Evolutionary conservation across 2,797 vertebrate genomes (phyloP).

Genomic region (Odontamblyopus lacepedii): DNA sequence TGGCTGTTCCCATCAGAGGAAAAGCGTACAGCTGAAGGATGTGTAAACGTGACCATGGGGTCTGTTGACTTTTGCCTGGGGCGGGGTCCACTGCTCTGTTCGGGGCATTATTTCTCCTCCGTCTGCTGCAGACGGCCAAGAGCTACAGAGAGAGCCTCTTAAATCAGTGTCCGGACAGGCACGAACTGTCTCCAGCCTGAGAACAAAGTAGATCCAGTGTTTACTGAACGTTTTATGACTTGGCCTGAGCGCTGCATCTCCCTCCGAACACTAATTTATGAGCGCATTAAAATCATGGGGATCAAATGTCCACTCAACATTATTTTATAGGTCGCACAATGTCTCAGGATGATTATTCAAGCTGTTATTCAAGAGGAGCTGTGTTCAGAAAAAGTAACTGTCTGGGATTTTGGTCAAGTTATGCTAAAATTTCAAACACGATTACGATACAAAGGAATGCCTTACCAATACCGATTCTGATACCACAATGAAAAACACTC

Average conservation of each 20-base stretch:
- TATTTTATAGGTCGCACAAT: not conserved
- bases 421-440: too few species aligned
- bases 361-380: not conserved
- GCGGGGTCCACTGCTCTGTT: slow-evolving; percentile 32
- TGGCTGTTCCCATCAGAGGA: slow-evolving; percentile 38
- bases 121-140: slow-evolving; percentile 30
- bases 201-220: slow-evolving; percentile 5
- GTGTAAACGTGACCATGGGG: slow-evolving; percentile 35
- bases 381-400: not conserved
- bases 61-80: slow-evolving; percentile 52
- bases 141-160: slow-evolving; percentile 29
- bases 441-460: too few species aligned
- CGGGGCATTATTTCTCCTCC: slow-evolving; percentile 33
- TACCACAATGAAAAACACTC: too few species aligned
- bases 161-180: slow-evolving; percentile 30
- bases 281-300: not conserved
- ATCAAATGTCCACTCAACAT: not conserved
- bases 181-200: slow-evolving; percentile 23
- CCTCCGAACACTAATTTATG: slow-evolving; percentile 34
- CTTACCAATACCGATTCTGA: too few species aligned
- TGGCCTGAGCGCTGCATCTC: not conserved
- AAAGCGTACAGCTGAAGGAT: slow-evolving; percentile 41
- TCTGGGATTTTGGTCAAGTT: not conserved
- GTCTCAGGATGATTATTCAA: not conserved
- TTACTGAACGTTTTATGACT: slow-evolving; percentile 17